A percentile compares a stretch with the other conserved stretches of the same genome.
Evolutionary conservation across 2,113 vertebrate genomes (phyloP).

Genomic region (Cryptotis parvus): DNA sequence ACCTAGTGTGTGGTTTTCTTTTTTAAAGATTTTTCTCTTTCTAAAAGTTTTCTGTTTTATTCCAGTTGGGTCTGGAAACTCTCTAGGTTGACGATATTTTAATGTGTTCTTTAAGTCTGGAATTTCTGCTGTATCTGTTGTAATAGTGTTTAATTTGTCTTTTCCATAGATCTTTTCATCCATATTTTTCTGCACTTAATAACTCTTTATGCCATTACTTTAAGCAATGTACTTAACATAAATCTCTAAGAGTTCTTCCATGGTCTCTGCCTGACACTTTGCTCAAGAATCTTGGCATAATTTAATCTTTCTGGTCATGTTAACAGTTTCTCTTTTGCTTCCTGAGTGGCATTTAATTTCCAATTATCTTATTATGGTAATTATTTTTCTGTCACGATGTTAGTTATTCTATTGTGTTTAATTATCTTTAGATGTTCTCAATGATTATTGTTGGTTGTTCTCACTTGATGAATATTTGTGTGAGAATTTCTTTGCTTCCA

Average conservation of each 20-base stretch:
- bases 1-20: neutral
- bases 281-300: neutral
- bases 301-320: neutral
- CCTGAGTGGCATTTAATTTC: neutral
- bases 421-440: neutral
- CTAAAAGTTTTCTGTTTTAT: neutral
- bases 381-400: neutral
- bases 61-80: neutral
- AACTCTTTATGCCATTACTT: slow-evolving; percentile 1
- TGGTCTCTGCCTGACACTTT: neutral
- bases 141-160: neutral
- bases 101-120: neutral
- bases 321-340: neutral
- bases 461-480: neutral
- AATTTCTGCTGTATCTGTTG: neutral
- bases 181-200: neutral
- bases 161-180: neutral
- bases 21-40: neutral
- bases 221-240: neutral
- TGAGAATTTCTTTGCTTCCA: neutral
- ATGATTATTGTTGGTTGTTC: neutral
- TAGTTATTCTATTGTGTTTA: neutral
- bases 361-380: neutral
- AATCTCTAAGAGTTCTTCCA: neutral
- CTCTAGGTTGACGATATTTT: neutral